Conservation (phyloP, 2,888 invertebrate species). For the Graphium colonna region DNA sequence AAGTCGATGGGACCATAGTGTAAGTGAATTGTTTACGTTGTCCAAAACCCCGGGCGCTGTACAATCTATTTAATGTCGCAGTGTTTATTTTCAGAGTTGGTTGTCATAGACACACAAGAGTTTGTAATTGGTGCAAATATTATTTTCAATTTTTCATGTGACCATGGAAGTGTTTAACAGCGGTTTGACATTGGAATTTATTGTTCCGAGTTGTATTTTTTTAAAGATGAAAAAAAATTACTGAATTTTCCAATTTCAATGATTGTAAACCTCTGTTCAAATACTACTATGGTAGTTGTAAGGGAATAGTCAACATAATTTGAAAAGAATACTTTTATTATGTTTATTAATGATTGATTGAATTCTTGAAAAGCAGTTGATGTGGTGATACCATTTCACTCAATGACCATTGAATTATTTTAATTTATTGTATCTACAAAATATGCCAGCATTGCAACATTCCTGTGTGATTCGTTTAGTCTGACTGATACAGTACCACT, state of each 20-base stretch:
- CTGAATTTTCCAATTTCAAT: neutral
- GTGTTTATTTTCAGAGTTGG: neutral
- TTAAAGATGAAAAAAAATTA: neutral
- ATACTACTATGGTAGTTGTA: constrained; percentile 7
- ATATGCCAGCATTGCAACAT: neutral
- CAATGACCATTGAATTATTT: too few species aligned
- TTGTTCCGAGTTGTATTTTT: neutral
- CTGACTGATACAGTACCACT: constrained; percentile 1
- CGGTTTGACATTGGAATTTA: constrained; percentile 9
- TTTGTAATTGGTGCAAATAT: neutral
- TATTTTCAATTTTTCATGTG: neutral
- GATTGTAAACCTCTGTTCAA: constrained; percentile 11
- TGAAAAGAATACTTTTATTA: too few species aligned
- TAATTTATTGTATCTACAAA: too few species aligned
- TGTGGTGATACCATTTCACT: too few species aligned
- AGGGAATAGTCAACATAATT: constrained; percentile 8
- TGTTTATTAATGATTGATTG: too few species aligned
- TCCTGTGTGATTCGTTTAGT: constrained; percentile 1
- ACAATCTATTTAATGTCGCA: constrained; percentile 5
- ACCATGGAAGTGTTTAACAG: constrained; percentile 11
- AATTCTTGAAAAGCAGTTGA: too few species aligned
- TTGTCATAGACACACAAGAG: neutral
- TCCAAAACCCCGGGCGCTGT: constrained; percentile 20
- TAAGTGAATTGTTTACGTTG: constrained; percentile 15
- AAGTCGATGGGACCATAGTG: constrained; percentile 29